Evolutionary conservation across 2,888 invertebrate species (phyloP), one percentile per base, ranked within the genome.

Genomic region (Catonia carolina): DNA sequence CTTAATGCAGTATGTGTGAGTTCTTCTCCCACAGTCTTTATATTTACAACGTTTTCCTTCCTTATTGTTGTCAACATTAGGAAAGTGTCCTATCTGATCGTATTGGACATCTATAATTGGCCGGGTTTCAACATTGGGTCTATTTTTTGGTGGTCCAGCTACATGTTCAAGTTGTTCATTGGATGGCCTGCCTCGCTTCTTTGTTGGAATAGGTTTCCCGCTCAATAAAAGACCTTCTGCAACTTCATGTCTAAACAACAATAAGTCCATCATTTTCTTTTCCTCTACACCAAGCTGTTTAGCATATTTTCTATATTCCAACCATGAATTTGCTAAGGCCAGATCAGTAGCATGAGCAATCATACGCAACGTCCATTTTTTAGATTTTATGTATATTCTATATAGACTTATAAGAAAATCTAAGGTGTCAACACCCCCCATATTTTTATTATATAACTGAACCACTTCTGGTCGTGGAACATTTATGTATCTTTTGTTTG

Each of bases 401-500:
- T 61, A 61, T 4, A 51, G 31, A 35, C 57, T 57, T 20, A 60
- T 55, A 2, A 58, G 27, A 17, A 55, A 33, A 48, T 61, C 58
- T 10, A 53, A 17, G 15, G 55, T 58, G 41, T 61, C 61, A 14
- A 58, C 56, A 15, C 59, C 58, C 27, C 54, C 60, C 60, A 61
- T 55, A 33, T 35, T 42, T 27, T 52, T 45, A 23, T 60, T 61
- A 33, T 61, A 59, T 8, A 50, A 23, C 39, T 45, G 33, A 10
- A 61, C 56, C 23, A 47, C 35, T 22, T 57, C 55, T 10, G 61
- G 59, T 18, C 56, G n/a, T 17, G 42, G 23, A 14, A 59, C 57
- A 48, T 49, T 18, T n/a, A 60, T 47, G 18, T 55, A 54, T 27
- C 22, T n/a, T 35, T 55, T 45, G 17, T 35, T 10, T 35, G 10